Evolutionary conservation across 1,140 invertebrate species (phyloP), one percentile per base, ranked within the genome.

Genomic region (Drosophila miranda): DNA sequence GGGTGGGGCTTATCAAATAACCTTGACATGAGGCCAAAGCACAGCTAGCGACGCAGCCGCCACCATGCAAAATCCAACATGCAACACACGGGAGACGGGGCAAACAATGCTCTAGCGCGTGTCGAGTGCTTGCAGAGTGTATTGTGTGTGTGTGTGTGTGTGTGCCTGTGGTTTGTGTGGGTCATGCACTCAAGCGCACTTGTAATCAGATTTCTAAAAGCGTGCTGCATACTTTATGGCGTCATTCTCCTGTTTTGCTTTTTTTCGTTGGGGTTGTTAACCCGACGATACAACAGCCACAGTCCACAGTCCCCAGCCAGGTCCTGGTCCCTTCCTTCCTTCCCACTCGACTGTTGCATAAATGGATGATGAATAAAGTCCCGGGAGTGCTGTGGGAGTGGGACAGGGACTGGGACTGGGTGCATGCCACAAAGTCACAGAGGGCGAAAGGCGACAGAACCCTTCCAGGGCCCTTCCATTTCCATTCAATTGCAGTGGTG

Each of bases 121-220:
- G 50, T 19, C 49, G 62, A 68, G 49, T 28, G 16, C n/a, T 28
- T 58, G 49, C 30, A 48, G 52, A 38, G 34, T 53, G 26, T 21
- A 9, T 23, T 13, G 14, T 11, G 45, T 23, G 44, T 19, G 26
- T 30, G 53, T 9, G 19, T 6, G 21, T 28, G 23, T 8, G 45
- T 34, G 48, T 48, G 48, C 41, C 34, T 21, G 58, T 30, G 56
- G 14, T 48, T 75, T 61, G 77, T 81, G 74, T 82, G 81, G 61
- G 66, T 64, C 71, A 63, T 86, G 81, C 80, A 86, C 80, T 84
- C 72, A 63, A 76, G 81, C 41, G 58, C 61, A 53, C 76, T 84
- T 74, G 69, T 84, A 86, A 84, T 84, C 81, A 51, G 81, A 86
- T 84, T 86, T 71, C 81, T 70, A 52, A 75, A 84, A 81, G 81